Evolutionary conservation across 2,113 vertebrate species (phyloP), one percentile per base, ranked within the genome.

Genomic region (Macaca fascicularis): DNA sequence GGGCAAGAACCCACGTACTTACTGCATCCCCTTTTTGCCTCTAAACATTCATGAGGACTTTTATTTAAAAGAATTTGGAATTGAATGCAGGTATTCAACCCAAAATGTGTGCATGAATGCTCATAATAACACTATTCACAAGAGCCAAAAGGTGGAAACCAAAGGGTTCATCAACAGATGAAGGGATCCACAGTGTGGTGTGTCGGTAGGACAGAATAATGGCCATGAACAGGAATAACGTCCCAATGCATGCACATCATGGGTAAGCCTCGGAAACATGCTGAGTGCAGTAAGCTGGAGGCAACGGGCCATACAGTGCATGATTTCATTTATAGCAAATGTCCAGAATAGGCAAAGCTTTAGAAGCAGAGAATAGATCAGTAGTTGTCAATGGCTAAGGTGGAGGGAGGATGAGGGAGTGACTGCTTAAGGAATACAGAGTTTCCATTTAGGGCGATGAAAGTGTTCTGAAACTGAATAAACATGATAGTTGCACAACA

Each of bases 401-500:
- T 30, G 8, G 8, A 25, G 25, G 16, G 79, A 43, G 38, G 23
- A 2, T 12, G 19, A 22, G 55, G 50, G 40, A 22, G 30, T 0
- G 9, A 5, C 35, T 35, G 69, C 67, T 67, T 1, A 0, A 17
- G 6, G n/a, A 55, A 25, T 3, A 2, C 1, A 19, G 35, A 40
- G 30, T 25, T 84, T 59, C 84, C 14, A 9, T 20, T 19, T 0
- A n/a, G 48, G 13, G 13, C 1, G 2, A 14, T 4, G 2, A 6
- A 55, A 40, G 35, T 40, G 55, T 78, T 38, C 88, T 20, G 19
- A 50, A 55, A 38, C 55, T 8, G n/a, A 59, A 7, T 2, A 35
- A n/a, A 61, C 8, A 12, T 3, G 27, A 30, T 1, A 8, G 9
- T 0, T 10, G 16, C 10, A 50, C 4, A 1, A 0, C 23, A 10